Evolutionary conservation across 2,888 invertebrate species (phyloP).

Genomic region (Harpalus rubripes): DNA sequence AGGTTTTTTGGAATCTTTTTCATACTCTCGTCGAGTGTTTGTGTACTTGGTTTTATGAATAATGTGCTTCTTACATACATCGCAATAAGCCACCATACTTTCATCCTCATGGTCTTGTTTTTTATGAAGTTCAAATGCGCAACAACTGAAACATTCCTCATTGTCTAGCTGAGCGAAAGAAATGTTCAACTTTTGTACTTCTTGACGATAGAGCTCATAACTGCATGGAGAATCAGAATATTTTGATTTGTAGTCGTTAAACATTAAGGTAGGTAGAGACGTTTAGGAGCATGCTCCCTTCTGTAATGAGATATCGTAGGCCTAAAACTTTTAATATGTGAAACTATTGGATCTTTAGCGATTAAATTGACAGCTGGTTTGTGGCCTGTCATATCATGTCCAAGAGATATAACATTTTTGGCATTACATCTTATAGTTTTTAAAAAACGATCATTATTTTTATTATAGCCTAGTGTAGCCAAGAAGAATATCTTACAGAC

Average conservation of each 20-base stretch:
- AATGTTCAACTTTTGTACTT: slow-evolving; percentile 67
- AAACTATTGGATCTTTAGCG: too few species aligned
- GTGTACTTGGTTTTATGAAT: slow-evolving; percentile 49
- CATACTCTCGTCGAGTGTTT: slow-evolving; percentile 57
- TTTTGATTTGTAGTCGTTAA: slow-evolving; percentile 67
- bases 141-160: slow-evolving; percentile 69
- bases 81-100: background rate
- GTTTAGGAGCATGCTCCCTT: slow-evolving; percentile 67
- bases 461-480: too few species aligned
- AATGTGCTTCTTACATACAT: background rate
- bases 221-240: too few species aligned
- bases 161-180: slow-evolving; percentile 69
- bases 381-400: too few species aligned
- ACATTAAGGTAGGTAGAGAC: slow-evolving; percentile 67
- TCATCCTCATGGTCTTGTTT: background rate
- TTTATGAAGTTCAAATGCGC: slow-evolving; percentile 34
- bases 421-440: too few species aligned
- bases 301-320: slow-evolving; percentile 66
- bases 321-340: slow-evolving; percentile 41
- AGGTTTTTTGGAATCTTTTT: slow-evolving; percentile 28
- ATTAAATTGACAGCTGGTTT: background rate
- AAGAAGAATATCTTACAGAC: too few species aligned
- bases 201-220: too few species aligned
- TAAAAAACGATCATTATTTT: too few species aligned
- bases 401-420: too few species aligned